These are phyloP conservation scores for Zootermopsis nevadensis DNA, from an alignment of 2,888 invertebrate genomes.

Conservation along the genomic window DNA sequence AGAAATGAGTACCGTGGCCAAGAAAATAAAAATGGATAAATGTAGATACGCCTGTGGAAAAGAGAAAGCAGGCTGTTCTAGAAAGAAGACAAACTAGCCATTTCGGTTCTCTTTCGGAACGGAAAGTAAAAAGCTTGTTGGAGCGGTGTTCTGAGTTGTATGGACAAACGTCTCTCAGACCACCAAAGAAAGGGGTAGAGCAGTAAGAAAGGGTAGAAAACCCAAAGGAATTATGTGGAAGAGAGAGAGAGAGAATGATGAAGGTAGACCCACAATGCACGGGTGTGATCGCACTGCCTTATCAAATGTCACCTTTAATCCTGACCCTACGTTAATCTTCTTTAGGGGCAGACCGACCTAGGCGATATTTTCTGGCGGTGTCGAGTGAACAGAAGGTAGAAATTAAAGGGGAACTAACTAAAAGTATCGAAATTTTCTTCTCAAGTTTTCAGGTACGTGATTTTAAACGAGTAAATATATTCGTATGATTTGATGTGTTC, in stretches of 20 bases:
- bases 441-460: no score
- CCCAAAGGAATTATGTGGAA: conserved; percentile 8
- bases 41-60: background rate
- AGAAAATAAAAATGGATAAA: background rate
- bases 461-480: no score
- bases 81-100: conserved; percentile 7
- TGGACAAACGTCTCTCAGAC: background rate
- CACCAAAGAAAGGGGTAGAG: background rate
- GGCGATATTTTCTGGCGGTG: conserved; percentile 20
- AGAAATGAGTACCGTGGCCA: background rate
- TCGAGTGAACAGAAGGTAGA: conserved; percentile 7
- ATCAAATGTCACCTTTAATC: conserved; percentile 44
- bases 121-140: background rate
- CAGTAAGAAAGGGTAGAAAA: conserved; percentile 1
- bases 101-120: background rate
- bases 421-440: background rate
- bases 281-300: conserved; percentile 31
- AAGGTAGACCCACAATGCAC: background rate
- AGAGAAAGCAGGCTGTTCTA: background rate
- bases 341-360: background rate
- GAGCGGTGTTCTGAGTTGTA: background rate
- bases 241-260: conserved; percentile 2
- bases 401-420: conserved; percentile 21
- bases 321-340: conserved; percentile 41
- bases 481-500: no score